phyloP scores from a whole-genome alignment of 2,797 vertebrate genomes.

The Pipistrellus pipistrellus region DNA sequence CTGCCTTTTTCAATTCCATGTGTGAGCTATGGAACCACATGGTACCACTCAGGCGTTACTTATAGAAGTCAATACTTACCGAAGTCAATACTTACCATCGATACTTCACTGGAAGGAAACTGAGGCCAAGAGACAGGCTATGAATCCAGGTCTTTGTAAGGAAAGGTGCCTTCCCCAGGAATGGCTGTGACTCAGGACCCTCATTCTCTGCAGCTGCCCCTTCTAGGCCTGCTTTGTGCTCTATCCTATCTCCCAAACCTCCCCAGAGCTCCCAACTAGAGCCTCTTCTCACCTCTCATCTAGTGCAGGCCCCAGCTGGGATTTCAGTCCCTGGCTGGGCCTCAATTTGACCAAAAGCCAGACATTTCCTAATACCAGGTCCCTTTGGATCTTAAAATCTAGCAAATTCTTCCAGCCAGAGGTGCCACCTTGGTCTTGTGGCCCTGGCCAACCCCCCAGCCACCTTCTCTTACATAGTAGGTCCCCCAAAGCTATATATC shows the following conservation, averaged over 20 bases:
- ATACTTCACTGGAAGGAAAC: conserved; percentile 1
- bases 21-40: background rate
- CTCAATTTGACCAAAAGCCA: background rate
- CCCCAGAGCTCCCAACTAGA: background rate
- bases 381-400: conserved; percentile 11
- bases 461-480: background rate
- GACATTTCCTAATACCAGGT: background rate
- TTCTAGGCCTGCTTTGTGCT: background rate
- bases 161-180: background rate
- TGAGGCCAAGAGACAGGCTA: background rate
- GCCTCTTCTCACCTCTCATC: background rate
- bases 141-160: background rate
- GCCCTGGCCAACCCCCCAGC: background rate
- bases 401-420: background rate
- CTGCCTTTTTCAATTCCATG: background rate
- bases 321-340: background rate
- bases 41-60: background rate
- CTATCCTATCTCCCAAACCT: background rate
- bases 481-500: background rate
- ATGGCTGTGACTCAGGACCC: background rate
- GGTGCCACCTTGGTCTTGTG: background rate
- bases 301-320: background rate
- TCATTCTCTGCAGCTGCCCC: background rate
- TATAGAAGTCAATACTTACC: background rate
- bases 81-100: background rate